These are phyloP conservation scores for Malaclemys terrapin DNA, from an alignment of 2,113 vertebrate genomes.

Conservation along the genomic window DNA sequence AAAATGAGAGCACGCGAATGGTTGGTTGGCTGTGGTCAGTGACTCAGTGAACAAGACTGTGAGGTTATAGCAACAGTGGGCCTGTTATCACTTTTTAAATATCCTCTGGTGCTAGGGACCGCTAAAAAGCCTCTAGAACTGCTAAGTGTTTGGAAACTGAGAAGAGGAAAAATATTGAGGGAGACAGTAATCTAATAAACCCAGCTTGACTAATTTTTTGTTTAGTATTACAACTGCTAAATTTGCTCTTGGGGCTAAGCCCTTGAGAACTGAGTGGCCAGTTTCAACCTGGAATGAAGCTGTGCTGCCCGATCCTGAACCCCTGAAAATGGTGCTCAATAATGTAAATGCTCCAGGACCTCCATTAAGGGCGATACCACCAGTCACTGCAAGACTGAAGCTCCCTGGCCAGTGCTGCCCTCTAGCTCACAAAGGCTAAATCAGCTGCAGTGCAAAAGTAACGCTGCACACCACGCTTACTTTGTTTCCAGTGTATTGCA, in stretches of 20 bases:
- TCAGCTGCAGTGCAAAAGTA: background rate
- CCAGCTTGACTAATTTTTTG: background rate
- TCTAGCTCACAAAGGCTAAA: background rate
- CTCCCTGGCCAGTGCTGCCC: accelerated
- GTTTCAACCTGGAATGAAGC: background rate
- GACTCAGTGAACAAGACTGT: background rate
- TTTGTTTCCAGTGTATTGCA: background rate
- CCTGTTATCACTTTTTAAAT: background rate
- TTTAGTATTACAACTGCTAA: background rate
- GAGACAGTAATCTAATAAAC: background rate
- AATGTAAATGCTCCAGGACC: background rate
- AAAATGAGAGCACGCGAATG: background rate
- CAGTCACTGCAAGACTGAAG: background rate
- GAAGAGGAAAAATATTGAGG: background rate
- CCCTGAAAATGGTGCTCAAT: background rate
- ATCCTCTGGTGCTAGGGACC: background rate
- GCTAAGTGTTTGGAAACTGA: background rate
- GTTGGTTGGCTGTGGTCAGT: background rate
- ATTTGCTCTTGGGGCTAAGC: background rate
- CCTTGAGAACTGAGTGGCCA: accelerated
- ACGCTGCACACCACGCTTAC: background rate
- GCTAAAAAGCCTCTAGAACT: background rate
- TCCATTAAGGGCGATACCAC: background rate
- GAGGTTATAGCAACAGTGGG: conserved; percentile 15
- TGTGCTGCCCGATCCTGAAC: background rate